These are phyloP conservation scores for Drosophila littoralis DNA, from an alignment of 1,140 invertebrate species.

Conservation along the genomic window DNA sequence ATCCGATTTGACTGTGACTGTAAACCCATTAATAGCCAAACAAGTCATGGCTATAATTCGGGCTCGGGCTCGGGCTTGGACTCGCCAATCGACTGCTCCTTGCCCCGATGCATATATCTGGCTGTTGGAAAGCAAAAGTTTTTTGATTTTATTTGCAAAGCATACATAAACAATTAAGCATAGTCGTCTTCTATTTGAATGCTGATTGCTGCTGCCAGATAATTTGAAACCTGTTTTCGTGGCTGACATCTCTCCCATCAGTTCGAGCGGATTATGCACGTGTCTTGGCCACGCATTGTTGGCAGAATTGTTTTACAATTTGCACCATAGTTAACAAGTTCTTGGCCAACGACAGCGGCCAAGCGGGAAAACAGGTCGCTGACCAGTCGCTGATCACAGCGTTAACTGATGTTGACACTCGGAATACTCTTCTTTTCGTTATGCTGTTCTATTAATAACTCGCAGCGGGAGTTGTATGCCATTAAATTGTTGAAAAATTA, in stretches of 20 bases:
- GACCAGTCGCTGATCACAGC: constrained; percentile 2
- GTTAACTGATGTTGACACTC: constrained; percentile 3
- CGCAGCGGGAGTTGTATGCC: too few species aligned
- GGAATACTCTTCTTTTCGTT: neutral
- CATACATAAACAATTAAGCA: constrained; percentile 2
- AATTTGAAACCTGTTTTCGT: constrained; percentile 40
- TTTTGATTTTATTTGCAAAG: constrained; percentile 4
- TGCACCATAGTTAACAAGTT: neutral
- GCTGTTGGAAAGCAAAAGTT: constrained; percentile 32
- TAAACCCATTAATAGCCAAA: constrained; percentile 33
- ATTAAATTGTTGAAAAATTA: constrained; percentile 6
- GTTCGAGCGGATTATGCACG: constrained; percentile 23
- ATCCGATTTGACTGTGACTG: constrained; percentile 10
- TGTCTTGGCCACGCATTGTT: constrained; percentile 44
- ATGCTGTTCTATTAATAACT: constrained; percentile 34
- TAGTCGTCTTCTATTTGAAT: constrained; percentile 37
- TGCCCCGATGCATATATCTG: constrained; percentile 14
- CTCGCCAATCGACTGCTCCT: constrained; percentile 13
- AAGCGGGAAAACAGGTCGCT: neutral
- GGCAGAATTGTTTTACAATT: neutral
- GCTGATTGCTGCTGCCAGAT: constrained; percentile 31
- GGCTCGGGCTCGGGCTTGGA: neutral
- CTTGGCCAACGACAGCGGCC: neutral
- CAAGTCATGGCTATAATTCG: constrained; percentile 30
- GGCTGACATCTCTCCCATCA: constrained; percentile 11